phyloP scores from a whole-genome alignment of 2,113 vertebrate species.

The Notiomystis cincta region DNA sequence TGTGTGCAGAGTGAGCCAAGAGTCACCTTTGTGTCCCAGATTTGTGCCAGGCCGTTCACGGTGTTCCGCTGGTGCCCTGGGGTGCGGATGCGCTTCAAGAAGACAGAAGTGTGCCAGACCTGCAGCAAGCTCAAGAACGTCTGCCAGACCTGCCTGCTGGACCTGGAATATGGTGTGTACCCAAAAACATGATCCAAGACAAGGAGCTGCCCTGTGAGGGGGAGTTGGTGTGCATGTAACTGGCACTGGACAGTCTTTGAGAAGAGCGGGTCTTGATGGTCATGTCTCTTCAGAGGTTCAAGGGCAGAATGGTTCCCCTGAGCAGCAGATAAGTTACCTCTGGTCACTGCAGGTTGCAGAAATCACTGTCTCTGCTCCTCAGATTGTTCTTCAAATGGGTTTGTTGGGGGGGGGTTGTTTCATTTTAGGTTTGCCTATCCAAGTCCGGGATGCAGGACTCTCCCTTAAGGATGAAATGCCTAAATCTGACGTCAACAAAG shows the following conservation, averaged over 20 bases:
- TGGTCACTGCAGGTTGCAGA: background rate
- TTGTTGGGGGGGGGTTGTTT: background rate
- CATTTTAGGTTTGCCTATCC: conserved; percentile 89
- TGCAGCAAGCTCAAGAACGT: conserved; percentile 99
- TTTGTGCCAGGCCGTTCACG: conserved; percentile 95
- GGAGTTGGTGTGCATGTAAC: fast-evolving
- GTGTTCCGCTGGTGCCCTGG: conserved; percentile 98
- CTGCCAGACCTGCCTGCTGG: conserved; percentile 95
- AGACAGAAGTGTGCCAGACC: conserved; percentile 97
- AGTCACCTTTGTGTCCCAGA: conserved; percentile 69
- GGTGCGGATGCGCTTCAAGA: conserved; percentile 97
- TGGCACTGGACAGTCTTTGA: background rate
- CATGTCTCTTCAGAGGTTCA: background rate
- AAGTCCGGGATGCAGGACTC: conserved; percentile 93
- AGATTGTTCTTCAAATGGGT: background rate
- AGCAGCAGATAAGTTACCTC: background rate
- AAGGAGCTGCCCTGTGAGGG: background rate
- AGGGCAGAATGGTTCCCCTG: background rate
- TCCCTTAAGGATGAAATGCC: conserved; percentile 96
- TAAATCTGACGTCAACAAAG: conserved; percentile 96
- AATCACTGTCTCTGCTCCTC: background rate
- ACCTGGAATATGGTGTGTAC: conserved; percentile 92
- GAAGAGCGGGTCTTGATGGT: background rate
- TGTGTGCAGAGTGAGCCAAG: background rate
- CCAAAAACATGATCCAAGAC: background rate